Percentiles rank a stretch among this genome's conserved stretches.
Conservation (phyloP, 2,797 vertebrate genomes). For the Hippocampus kuda region DNA sequence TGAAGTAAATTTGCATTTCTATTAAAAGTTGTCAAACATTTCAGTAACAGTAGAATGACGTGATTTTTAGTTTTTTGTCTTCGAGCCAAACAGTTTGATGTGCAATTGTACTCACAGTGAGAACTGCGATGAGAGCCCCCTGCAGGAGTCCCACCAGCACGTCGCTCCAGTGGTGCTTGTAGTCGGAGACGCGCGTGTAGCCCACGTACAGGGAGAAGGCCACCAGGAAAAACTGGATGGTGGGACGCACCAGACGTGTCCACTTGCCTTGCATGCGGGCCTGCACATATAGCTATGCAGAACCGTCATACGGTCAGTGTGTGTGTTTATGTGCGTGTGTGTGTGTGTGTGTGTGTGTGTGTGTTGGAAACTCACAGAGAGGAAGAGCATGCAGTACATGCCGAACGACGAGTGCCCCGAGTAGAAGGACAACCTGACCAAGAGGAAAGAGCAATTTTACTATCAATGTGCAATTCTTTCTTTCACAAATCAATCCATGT, state of each 20-base stretch:
- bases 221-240: slow-evolving; percentile 88
- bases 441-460: slow-evolving; percentile 4
- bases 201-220: slow-evolving; percentile 84
- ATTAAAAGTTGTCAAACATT: too few species aligned
- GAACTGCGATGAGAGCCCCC: slow-evolving; percentile 80
- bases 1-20: too few species aligned
- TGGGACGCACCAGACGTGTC: slow-evolving; percentile 83
- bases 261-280: slow-evolving; percentile 83
- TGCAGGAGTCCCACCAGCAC: slow-evolving; percentile 86
- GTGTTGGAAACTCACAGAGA: slow-evolving; percentile 80
- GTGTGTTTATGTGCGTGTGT: slow-evolving; percentile 13
- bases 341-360: slow-evolving; percentile 11
- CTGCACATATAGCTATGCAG: slow-evolving; percentile 81
- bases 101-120: slow-evolving; percentile 69
- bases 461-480: too few species aligned
- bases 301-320: slow-evolving; percentile 15
- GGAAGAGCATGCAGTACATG: slow-evolving; percentile 97
- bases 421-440: slow-evolving; percentile 87
- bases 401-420: slow-evolving; percentile 97
- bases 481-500: too few species aligned
- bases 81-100: neutral
- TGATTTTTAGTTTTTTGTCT: too few species aligned
- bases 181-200: slow-evolving; percentile 86
- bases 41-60: too few species aligned
- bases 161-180: slow-evolving; percentile 93